Percentiles rank a stretch among this genome's conserved stretches.
These are phyloP conservation scores for Oncorhynchus gorbuscha DNA, from an alignment of 2,113 vertebrate species.

Conservation along the genomic window DNA sequence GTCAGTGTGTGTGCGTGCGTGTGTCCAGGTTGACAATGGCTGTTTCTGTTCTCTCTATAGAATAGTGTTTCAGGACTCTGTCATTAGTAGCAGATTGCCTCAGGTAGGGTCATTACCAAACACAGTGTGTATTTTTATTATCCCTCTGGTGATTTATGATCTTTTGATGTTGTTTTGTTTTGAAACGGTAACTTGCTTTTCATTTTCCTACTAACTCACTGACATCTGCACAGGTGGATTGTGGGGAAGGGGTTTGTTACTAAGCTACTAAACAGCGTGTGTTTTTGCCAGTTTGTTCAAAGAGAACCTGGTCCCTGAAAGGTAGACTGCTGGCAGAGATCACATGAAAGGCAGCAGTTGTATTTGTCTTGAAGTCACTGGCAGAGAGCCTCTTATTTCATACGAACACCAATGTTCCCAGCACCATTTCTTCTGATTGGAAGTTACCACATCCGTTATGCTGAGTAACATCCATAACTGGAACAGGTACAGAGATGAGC, in stretches of 20 bases:
- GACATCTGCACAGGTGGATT: slow-evolving; percentile 43
- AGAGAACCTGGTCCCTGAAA: slow-evolving; percentile 50
- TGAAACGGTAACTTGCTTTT: slow-evolving; percentile 41
- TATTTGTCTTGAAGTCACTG: too few species aligned
- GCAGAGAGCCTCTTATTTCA: too few species aligned
- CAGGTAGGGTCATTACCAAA: slow-evolving; percentile 69
- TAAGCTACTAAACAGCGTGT: slow-evolving; percentile 49
- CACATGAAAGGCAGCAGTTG: too few species aligned
- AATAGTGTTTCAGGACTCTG: slow-evolving; percentile 80
- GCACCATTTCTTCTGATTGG: too few species aligned
- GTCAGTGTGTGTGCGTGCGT: slow-evolving; percentile 35
- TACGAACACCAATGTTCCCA: too few species aligned
- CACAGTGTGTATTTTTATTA: slow-evolving; percentile 65
- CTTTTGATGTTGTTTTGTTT: slow-evolving; percentile 57
- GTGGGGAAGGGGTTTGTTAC: slow-evolving; percentile 45
- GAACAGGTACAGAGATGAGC: too few species aligned
- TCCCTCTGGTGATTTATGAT: slow-evolving; percentile 56
- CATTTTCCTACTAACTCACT: slow-evolving; percentile 82
- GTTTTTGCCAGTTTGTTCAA: slow-evolving; percentile 29
- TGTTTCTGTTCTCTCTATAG: slow-evolving; percentile 80
- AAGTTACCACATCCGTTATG: too few species aligned
- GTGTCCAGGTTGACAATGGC: slow-evolving; percentile 71
- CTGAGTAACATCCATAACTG: too few species aligned
- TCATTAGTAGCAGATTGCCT: slow-evolving; percentile 76
- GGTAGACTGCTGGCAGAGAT: too few species aligned